Evolutionary conservation across 2,113 vertebrate species (phyloP).

Genomic region (Poeciliopsis prolifica): DNA sequence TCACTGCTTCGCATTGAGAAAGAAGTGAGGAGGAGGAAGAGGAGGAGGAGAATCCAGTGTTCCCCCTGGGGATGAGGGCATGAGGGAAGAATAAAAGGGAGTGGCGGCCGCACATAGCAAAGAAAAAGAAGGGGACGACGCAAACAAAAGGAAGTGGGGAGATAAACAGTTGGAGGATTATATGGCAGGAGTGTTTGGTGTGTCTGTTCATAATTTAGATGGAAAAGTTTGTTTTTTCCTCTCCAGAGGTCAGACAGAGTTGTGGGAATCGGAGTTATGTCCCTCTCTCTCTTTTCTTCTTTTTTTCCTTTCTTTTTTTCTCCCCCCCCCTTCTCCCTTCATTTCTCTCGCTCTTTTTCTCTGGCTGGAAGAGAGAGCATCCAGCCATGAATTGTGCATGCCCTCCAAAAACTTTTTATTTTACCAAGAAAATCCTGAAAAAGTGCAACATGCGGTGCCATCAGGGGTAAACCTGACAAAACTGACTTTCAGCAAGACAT

Average conservation of each 20-base stretch:
- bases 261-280: constrained; percentile 37
- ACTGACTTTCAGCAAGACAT: too few species aligned
- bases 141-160: constrained; percentile 30
- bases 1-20: constrained; percentile 48
- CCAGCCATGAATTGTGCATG: neutral
- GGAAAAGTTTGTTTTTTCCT: constrained; percentile 23
- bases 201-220: constrained; percentile 12
- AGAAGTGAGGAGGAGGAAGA: constrained; percentile 27
- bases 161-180: constrained; percentile 32
- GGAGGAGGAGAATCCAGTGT: constrained; percentile 32
- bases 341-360: neutral
- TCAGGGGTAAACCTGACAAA: too few species aligned
- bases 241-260: constrained; percentile 6
- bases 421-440: neutral
- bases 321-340: neutral
- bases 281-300: constrained; percentile 1
- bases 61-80: constrained; percentile 37
- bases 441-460: neutral
- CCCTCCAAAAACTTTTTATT: neutral
- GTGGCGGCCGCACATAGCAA: constrained; percentile 45
- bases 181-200: constrained; percentile 4
- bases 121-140: constrained; percentile 24
- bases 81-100: constrained; percentile 54
- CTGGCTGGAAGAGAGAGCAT: neutral
- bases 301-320: neutral